Conservation (phyloP, 2,113 vertebrate species). For the Dendrocopos noguchii region DNA sequence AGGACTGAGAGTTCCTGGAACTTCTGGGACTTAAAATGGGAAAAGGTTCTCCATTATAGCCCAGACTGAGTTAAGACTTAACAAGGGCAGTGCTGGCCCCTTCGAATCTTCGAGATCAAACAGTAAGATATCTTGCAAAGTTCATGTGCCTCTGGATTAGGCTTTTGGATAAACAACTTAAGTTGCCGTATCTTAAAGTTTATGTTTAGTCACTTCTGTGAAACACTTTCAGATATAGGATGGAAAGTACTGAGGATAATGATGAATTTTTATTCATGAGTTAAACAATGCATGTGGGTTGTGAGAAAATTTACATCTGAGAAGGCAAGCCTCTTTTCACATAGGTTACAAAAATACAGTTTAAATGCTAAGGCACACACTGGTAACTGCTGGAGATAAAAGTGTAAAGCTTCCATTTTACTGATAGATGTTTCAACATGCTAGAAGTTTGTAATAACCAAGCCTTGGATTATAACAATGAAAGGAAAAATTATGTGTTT, state of each 20-base stretch:
- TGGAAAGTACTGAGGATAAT: neutral
- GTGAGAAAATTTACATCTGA: neutral
- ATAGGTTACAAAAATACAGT: neutral
- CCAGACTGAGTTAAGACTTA: neutral
- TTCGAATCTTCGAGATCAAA: neutral
- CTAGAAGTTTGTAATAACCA: conserved; percentile 74
- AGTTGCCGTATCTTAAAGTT: neutral
- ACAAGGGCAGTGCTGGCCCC: neutral
- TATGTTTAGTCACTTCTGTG: neutral
- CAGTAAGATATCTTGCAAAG: neutral
- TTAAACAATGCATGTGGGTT: conserved; percentile 7
- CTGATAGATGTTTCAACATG: conserved; percentile 73
- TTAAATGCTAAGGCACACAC: conserved; percentile 48
- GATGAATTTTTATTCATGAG: neutral
- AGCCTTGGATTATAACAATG: neutral
- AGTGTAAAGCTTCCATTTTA: conserved; percentile 72
- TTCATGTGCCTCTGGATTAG: neutral
- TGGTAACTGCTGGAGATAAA: conserved; percentile 76
- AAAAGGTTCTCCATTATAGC: neutral
- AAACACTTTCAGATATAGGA: neutral
- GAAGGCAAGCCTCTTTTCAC: conserved; percentile 1
- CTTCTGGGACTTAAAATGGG: neutral
- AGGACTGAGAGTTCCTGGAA: neutral
- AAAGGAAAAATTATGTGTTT: neutral
- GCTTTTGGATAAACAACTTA: neutral